Base-by-base conservation (phyloP, 1,140 invertebrate species). In the Ctenoplectra terminalis region DNA sequence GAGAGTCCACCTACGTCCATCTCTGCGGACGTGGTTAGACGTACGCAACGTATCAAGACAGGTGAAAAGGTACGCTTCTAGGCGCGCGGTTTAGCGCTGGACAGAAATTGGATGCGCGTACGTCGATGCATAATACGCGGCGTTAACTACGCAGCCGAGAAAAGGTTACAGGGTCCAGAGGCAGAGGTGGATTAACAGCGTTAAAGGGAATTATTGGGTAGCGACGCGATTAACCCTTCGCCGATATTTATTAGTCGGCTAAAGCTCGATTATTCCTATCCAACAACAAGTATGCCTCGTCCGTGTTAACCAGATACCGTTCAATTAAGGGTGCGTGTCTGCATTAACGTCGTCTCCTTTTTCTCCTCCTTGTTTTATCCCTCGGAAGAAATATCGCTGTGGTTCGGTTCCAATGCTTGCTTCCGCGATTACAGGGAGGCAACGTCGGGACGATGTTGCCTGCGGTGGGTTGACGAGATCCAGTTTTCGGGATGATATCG, bases 171-270 rank as follows among this genome's bases (percentile, higher is more conserved):
- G 54, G 82, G 46, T 54, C 17, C 31, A 17, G 1, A 5, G 64
- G 58, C 84, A 72, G 67, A 74, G 77, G 82, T 71, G 66, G 76
- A 88, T 87, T 87, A 87, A 87, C 82, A 64, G 85, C 75, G 84
- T 82, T 81, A 73, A 74, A 79, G 71, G 83, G 83, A 90, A 89
- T 90, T 87, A 90, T 90, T 87, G 88, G 83, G 80, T 90, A 86
- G 86, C 84, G 31, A n/a, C 61, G 56, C 52, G 81, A 67, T 86
- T 84, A 85, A 86, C 81, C 82, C 82, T 61, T 76, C 69, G 31
- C 26, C 37, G 77, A 91, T 90, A 89, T 91, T 90, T 89, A 88
- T 90, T 89, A 87, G 83, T 81, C 80, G 71, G 40, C 81, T 88
- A 81, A 89, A 87, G 52, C 79, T 56, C 63, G 77, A 85, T 85